A percentile compares a stretch with the other conserved stretches of the same genome.
phyloP scores from a whole-genome alignment of 2,888 invertebrate genomes.

The Julus scandinavius region DNA sequence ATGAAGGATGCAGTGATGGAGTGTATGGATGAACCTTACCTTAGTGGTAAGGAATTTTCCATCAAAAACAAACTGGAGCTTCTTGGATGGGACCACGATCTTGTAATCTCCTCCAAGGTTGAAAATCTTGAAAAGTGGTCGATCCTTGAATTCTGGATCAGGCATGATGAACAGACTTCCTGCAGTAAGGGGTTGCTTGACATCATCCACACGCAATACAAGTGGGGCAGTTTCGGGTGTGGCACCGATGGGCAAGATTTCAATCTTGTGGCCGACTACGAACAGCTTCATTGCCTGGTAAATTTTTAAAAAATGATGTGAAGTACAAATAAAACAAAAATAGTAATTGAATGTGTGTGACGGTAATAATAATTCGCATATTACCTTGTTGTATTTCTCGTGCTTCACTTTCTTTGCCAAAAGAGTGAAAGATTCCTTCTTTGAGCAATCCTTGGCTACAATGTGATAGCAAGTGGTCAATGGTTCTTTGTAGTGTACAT shows the following conservation, averaged over 20 bases:
- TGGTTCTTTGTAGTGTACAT: slow-evolving; percentile 58
- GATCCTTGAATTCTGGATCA: slow-evolving; percentile 16
- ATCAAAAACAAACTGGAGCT: slow-evolving; percentile 56
- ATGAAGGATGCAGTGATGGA: not conserved
- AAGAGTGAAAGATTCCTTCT: slow-evolving; percentile 59
- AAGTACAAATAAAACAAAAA: not conserved
- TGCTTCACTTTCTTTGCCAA: slow-evolving; percentile 59
- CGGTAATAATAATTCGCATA: not conserved
- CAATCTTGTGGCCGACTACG: slow-evolving; percentile 59
- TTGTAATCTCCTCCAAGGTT: slow-evolving; percentile 49
- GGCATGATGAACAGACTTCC: slow-evolving; percentile 37
- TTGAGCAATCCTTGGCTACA: slow-evolving; percentile 60
- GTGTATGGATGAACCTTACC: slow-evolving; percentile 49
- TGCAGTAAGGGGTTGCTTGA: slow-evolving; percentile 10
- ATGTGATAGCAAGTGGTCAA: slow-evolving; percentile 60
- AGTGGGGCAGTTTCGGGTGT: slow-evolving; percentile 45
- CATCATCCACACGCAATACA: slow-evolving; percentile 53
- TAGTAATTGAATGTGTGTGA: not conserved
- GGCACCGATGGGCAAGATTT: slow-evolving; percentile 59
- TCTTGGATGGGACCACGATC: slow-evolving; percentile 53
- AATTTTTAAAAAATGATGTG: not conserved
- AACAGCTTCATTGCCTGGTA: slow-evolving; percentile 60
- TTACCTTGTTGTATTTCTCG: slow-evolving; percentile 48
- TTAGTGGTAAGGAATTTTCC: slow-evolving; percentile 56
- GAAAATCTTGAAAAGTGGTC: slow-evolving; percentile 40